These are phyloP conservation scores for Carassius auratus DNA, from an alignment of 2,113 vertebrate genomes.

Conservation along the genomic window DNA sequence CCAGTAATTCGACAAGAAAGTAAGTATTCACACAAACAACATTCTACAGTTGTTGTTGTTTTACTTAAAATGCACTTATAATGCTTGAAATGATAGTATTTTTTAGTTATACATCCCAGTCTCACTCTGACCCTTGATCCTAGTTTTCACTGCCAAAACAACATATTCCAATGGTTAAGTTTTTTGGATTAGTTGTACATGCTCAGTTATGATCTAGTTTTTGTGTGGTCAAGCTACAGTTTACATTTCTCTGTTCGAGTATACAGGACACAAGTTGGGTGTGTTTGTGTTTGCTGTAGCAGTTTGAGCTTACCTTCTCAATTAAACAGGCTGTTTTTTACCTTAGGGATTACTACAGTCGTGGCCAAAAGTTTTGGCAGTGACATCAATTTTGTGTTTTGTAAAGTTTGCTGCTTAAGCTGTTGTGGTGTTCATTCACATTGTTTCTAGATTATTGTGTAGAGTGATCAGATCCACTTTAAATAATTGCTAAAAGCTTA, in stretches of 20 bases:
- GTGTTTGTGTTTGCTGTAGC: background rate
- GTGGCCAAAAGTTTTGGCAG: no score
- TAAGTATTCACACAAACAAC: slow-evolving; percentile 74
- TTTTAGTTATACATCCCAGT: background rate
- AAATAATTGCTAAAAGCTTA: no score
- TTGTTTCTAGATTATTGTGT: no score
- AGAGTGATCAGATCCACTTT: no score
- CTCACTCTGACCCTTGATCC: background rate
- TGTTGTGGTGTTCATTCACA: no score
- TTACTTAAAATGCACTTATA: no score
- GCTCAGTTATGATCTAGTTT: background rate
- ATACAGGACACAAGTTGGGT: background rate
- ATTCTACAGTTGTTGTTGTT: no score
- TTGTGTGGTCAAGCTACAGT: background rate
- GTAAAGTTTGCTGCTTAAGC: no score
- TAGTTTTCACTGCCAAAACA: background rate
- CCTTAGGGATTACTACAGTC: no score
- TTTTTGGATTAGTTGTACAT: background rate
- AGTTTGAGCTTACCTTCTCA: background rate
- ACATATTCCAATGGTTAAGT: background rate
- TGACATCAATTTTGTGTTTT: no score
- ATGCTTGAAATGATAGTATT: no score
- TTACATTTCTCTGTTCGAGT: background rate
- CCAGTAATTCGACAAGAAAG: slow-evolving; percentile 97
- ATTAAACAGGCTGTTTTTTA: background rate